phyloP scores from a whole-genome alignment of 1,140 invertebrate species.

The Thaumatotibia leucotreta region DNA sequence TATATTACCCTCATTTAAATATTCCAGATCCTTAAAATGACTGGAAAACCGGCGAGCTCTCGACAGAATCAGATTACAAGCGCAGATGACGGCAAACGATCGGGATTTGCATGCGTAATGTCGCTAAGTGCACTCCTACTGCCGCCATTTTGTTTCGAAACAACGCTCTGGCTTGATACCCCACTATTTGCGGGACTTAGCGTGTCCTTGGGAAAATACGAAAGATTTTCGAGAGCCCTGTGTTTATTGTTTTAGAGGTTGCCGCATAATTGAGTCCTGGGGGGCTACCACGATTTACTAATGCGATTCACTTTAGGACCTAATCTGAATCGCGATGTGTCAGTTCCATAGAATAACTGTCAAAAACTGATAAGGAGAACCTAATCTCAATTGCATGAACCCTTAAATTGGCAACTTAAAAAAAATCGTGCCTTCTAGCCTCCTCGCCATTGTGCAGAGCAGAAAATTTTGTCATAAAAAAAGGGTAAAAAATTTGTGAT shows the following conservation, averaged over 20 bases:
- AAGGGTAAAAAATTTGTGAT: too few relatives aligned
- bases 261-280: background rate
- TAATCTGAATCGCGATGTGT: too few relatives aligned
- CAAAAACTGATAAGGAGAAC: too few relatives aligned
- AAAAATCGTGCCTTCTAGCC: too few relatives aligned
- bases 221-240: background rate
- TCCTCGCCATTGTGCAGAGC: too few relatives aligned
- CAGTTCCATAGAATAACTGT: too few relatives aligned
- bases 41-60: background rate
- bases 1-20: background rate
- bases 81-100: constrained; percentile 42
- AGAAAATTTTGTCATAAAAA: too few relatives aligned
- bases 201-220: background rate
- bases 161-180: background rate
- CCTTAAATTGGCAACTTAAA: too few relatives aligned
- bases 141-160: constrained; percentile 24
- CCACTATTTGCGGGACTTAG: constrained; percentile 3
- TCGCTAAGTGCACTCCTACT: constrained; percentile 49
- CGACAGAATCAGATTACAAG: constrained; percentile 46
- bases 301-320: too few relatives aligned
- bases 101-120: constrained; percentile 54
- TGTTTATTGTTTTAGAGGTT: background rate
- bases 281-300: too few relatives aligned
- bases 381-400: too few relatives aligned
- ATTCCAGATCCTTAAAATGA: background rate